phyloP scores from a whole-genome alignment of 2,797 vertebrate genomes.

The Eospalax fontanierii region DNA sequence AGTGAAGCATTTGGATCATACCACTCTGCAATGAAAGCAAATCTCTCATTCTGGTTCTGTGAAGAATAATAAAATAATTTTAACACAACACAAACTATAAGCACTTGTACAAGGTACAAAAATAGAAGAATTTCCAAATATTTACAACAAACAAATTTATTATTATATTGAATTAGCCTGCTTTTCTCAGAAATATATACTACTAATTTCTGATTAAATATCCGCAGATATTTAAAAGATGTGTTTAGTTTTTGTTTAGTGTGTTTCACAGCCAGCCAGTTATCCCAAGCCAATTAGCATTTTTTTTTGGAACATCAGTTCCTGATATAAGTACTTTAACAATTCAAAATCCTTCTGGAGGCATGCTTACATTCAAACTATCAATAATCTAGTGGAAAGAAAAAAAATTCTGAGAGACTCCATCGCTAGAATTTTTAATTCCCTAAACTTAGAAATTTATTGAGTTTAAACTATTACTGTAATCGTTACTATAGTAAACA shows the following conservation, averaged over 20 bases:
- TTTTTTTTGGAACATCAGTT: neutral
- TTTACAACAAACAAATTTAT: neutral
- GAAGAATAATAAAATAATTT: slow-evolving; percentile 62
- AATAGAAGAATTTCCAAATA: slow-evolving; percentile 23
- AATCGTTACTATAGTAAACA: neutral
- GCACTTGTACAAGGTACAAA: neutral
- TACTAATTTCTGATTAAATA: slow-evolving; percentile 41
- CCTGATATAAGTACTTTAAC: neutral
- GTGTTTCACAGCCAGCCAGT: neutral
- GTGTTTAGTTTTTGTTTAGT: neutral
- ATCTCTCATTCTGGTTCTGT: slow-evolving; percentile 94
- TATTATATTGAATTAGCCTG: neutral
- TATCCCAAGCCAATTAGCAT: neutral
- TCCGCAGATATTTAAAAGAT: neutral
- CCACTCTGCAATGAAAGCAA: slow-evolving; percentile 96
- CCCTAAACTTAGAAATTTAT: slow-evolving; percentile 23
- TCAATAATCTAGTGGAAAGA: neutral
- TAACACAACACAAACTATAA: slow-evolving; percentile 13
- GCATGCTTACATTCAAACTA: neutral
- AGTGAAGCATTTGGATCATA: slow-evolving; percentile 95
- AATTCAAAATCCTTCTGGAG: slow-evolving; percentile 11
- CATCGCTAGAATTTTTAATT: neutral
- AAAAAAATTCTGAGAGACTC: neutral
- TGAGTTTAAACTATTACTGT: neutral
- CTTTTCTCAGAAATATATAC: slow-evolving; percentile 20